Percentiles rank a stretch among this genome's conserved stretches.
These are phyloP conservation scores for Zhuqinia jingwanae DNA, from an alignment of 2,888 invertebrate genomes.

Conservation along the genomic window DNA sequence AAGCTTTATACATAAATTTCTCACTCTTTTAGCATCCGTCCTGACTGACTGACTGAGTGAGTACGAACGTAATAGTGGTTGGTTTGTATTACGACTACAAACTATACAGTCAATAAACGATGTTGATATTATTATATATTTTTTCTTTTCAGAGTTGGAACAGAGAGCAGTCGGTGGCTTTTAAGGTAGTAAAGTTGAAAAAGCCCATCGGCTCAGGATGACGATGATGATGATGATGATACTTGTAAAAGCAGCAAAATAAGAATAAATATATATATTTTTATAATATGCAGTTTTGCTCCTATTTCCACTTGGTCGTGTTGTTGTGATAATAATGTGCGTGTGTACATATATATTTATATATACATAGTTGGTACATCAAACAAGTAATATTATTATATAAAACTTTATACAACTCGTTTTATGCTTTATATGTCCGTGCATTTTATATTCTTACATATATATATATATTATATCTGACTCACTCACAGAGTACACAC, in stretches of 20 bases:
- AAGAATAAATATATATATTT: slow-evolving; percentile 51
- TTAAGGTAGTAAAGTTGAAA: slow-evolving; percentile 66
- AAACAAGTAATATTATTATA: slow-evolving; percentile 28
- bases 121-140: slow-evolving; percentile 10
- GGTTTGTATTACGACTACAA: not conserved
- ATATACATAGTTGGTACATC: no score
- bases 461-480: slow-evolving; percentile 49
- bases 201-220: slow-evolving; percentile 61
- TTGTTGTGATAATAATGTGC: slow-evolving; percentile 46
- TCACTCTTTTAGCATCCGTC: slow-evolving; percentile 61
- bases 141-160: slow-evolving; percentile 42
- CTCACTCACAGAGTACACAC: slow-evolving; percentile 32
- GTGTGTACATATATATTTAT: slow-evolving; percentile 34
- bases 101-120: slow-evolving; percentile 45
- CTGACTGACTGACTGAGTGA: slow-evolving; percentile 64
- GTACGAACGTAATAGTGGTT: slow-evolving; percentile 48
- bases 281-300: slow-evolving; percentile 48
- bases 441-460: slow-evolving; percentile 39
- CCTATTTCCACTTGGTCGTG: slow-evolving; percentile 43
- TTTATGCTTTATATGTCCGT: slow-evolving; percentile 31
- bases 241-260: slow-evolving; percentile 46
- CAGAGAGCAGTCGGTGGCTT: slow-evolving; percentile 53
- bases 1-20: slow-evolving; percentile 55
- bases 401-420: not conserved
- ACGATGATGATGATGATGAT: slow-evolving; percentile 46